Base-by-base conservation (phyloP, 2,888 invertebrate genomes). In the Stegana nigrithorax region DNA sequence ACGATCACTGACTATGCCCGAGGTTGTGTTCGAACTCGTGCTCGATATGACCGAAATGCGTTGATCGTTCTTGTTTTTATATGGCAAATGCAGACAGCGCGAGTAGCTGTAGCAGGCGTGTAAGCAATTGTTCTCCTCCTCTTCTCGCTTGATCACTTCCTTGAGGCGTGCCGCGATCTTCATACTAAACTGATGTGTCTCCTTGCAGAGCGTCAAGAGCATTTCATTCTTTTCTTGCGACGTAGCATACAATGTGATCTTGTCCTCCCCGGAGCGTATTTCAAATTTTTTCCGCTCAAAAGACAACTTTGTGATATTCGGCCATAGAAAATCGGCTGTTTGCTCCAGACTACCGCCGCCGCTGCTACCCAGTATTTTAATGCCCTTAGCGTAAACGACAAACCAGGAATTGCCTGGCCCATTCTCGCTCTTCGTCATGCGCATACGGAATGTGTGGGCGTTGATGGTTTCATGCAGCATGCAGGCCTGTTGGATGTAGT, bases 251-350 rank as follows among this genome's bases (percentile, higher is more conserved):
- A 97, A 89, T 1, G 94, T 94, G 71, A 95, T 91, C 83, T 93
- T 93, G 75, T 92, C 93, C 80, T 95, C 95, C 62, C 94, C 93
- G 8, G 95, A 94, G 67, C 95, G 91, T 77, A 98, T 96, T 87
- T 97, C 97, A 86, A 98, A 97, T 86, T 97, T 98, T 87, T 97
- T 97, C 81, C 96, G 91, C 89, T 98, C 97, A 85, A 97, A 98
- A 84, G 94, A 94, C 17, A 98, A 87, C 87, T 97, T 97, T 68
- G 94, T 95, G 68, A 98, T 98, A 75, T 95, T 94, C 78, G 95
- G 94, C 98, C 98, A 98, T 63, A 95, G 90, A 82, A 97, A 97
- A 70, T 93, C 92, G 27, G 93, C 92, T 60, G 92, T 89, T 63
- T 92, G 89, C 12, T 27, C 36, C 4, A 6, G 7, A 2, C 47